These are phyloP conservation scores for Drosophila picticornis DNA, from an alignment of 2,888 invertebrate species.

Conservation along the genomic window DNA sequence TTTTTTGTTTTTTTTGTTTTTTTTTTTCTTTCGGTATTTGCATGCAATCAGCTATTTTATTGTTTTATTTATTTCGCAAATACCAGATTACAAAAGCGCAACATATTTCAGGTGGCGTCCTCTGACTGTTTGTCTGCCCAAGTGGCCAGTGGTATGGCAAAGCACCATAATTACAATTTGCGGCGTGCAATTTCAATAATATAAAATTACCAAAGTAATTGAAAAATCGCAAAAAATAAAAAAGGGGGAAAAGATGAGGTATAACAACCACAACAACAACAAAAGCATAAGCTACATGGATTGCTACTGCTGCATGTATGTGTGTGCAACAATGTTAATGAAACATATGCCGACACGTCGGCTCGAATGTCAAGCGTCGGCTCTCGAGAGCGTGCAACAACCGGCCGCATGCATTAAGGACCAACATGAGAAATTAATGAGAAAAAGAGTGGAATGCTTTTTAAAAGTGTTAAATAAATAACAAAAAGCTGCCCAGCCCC, in stretches of 20 bases:
- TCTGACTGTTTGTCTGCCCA: background rate
- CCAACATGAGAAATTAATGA: constrained; percentile 79
- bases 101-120: constrained; percentile 67
- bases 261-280: constrained; percentile 11
- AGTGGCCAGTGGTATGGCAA: constrained; percentile 13
- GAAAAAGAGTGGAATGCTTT: constrained; percentile 76
- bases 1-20: constrained; percentile 14
- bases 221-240: constrained; percentile 63
- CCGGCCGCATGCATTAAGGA: constrained; percentile 67
- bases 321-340: constrained; percentile 58
- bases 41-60: constrained; percentile 38
- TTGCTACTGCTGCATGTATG: constrained; percentile 1
- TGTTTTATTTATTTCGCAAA: constrained; percentile 75
- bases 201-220: constrained; percentile 82
- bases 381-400: constrained; percentile 27
- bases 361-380: constrained; percentile 28
- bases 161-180: constrained; percentile 79
- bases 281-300: constrained; percentile 8
- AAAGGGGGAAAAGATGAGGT: constrained; percentile 1
- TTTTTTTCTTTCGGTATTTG: constrained; percentile 4
- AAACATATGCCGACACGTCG: constrained; percentile 56
- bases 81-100: constrained; percentile 79
- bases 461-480: constrained; percentile 81
- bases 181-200: constrained; percentile 79
- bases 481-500: constrained; percentile 53